Percentiles rank a stretch among this genome's conserved stretches.
Conservation (phyloP, 2,888 invertebrate genomes). For the Agrotis puta region DNA sequence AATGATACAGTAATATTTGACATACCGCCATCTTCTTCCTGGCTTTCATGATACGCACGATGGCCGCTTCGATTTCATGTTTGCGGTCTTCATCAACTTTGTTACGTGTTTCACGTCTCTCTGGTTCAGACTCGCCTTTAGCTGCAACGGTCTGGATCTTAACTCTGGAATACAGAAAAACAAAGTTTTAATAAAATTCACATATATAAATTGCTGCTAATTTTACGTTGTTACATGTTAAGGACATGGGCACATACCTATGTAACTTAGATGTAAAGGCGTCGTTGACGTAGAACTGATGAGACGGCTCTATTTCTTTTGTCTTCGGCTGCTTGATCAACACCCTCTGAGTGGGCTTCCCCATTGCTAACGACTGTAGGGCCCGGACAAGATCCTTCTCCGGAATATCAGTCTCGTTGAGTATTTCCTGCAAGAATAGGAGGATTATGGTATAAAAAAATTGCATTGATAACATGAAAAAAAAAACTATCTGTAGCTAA, state of each 20-base stretch:
- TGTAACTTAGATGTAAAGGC: constrained; percentile 99
- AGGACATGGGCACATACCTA: constrained; percentile 88
- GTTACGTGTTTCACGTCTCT: constrained; percentile 98
- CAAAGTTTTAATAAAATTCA: not conserved
- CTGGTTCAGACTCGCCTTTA: constrained; percentile 99
- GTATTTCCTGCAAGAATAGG: constrained; percentile 93
- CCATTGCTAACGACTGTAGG: constrained; percentile 99
- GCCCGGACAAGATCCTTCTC: constrained; percentile 99
- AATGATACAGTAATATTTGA: constrained; percentile 40
- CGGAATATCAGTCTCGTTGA: constrained; percentile 99
- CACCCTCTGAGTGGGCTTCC: constrained; percentile 98
- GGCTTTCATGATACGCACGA: constrained; percentile 99
- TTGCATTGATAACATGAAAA: too few relatives aligned
- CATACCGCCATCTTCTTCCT: constrained; percentile 97
- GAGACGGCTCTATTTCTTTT: constrained; percentile 98
- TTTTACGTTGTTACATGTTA: not conserved
- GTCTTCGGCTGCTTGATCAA: constrained; percentile 98
- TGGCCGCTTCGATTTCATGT: constrained; percentile 99
- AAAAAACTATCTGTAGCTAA: too few relatives aligned
- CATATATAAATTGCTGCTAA: not conserved
- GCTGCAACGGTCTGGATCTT: constrained; percentile 98
- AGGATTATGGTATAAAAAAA: not conserved
- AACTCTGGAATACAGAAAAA: constrained; percentile 90
- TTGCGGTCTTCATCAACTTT: constrained; percentile 99
- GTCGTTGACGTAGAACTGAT: constrained; percentile 98